Percentiles rank a stretch among this genome's conserved stretches.
phyloP scores from a whole-genome alignment of 1,140 invertebrate species.

The Gonioctena quinquepunctata region DNA sequence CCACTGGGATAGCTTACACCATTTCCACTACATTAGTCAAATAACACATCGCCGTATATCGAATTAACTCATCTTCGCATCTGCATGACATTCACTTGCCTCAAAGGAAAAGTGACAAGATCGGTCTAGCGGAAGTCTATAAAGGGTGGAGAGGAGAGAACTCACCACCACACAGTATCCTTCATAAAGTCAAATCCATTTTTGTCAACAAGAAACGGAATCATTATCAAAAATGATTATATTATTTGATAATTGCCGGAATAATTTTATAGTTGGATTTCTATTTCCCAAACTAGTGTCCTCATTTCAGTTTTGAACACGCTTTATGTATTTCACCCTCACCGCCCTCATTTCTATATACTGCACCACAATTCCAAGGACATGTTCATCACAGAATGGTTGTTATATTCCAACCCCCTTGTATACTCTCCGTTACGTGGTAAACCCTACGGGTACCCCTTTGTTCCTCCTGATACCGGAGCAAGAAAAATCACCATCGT shows the following conservation, averaged over 20 bases:
- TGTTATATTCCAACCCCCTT: neutral
- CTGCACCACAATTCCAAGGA: too few species aligned
- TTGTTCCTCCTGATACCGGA: neutral
- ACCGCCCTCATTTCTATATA: too few species aligned
- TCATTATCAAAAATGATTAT: too few species aligned
- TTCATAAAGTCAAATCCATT: too few species aligned
- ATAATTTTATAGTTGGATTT: too few species aligned
- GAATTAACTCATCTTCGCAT: neutral
- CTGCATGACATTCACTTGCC: neutral
- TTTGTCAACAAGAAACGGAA: too few species aligned
- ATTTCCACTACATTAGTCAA: neutral
- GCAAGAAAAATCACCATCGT: slow-evolving; percentile 9
- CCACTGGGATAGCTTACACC: neutral
- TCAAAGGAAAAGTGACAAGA: neutral
- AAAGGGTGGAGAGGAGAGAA: neutral
- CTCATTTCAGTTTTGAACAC: too few species aligned
- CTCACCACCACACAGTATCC: too few species aligned
- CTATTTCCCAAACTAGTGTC: too few species aligned
- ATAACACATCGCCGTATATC: neutral
- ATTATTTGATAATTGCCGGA: too few species aligned
- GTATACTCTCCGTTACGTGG: slow-evolving; percentile 14
- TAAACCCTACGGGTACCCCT: slow-evolving; percentile 20
- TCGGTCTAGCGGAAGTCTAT: neutral
- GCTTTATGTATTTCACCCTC: too few species aligned
- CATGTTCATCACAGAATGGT: too few species aligned